A percentile compares a stretch with the other conserved stretches of the same genome.
Evolutionary conservation across 1,140 invertebrate genomes (phyloP).

Genomic region (Cotesia chilonis): DNA sequence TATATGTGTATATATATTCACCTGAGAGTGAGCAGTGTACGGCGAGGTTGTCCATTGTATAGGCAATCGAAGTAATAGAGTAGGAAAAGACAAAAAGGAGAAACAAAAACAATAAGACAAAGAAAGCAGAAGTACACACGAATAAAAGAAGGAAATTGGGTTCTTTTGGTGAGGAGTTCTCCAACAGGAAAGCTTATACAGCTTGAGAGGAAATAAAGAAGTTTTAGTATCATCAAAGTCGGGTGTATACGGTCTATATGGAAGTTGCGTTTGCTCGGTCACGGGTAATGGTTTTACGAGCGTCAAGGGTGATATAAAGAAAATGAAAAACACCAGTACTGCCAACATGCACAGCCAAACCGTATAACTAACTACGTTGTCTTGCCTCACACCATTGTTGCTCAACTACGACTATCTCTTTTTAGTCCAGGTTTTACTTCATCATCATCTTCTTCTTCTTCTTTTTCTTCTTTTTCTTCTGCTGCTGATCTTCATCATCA

Average conservation of each 20-base stretch:
- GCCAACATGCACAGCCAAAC: slow-evolving; percentile 56
- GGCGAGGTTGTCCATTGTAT: neutral
- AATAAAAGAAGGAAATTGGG: slow-evolving; percentile 50
- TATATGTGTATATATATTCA: neutral
- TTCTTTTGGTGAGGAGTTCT: slow-evolving; percentile 30
- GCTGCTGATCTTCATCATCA: no score
- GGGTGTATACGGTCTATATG: slow-evolving; percentile 53
- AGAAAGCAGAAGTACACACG: slow-evolving; percentile 13
- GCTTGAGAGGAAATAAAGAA: slow-evolving; percentile 51
- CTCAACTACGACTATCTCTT: slow-evolving; percentile 26
- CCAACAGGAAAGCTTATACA: slow-evolving; percentile 29
- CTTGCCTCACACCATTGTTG: slow-evolving; percentile 7
- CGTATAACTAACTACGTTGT: slow-evolving; percentile 62
- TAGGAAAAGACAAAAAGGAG: neutral
- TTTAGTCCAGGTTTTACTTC: slow-evolving; percentile 41
- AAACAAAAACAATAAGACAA: slow-evolving; percentile 11
- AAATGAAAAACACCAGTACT: slow-evolving; percentile 79
- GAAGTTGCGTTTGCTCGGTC: slow-evolving; percentile 71
- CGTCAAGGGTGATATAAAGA: slow-evolving; percentile 84
- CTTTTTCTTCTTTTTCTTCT: slow-evolving; percentile 44
- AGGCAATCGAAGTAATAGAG: slow-evolving; percentile 31
- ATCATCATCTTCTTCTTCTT: no score
- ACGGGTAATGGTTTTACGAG: slow-evolving; percentile 85
- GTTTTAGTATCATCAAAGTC: slow-evolving; percentile 57
- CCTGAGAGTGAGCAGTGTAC: slow-evolving; percentile 6